Conservation (phyloP, 2,888 invertebrate species). For the Drosophila subsilvestris region DNA sequence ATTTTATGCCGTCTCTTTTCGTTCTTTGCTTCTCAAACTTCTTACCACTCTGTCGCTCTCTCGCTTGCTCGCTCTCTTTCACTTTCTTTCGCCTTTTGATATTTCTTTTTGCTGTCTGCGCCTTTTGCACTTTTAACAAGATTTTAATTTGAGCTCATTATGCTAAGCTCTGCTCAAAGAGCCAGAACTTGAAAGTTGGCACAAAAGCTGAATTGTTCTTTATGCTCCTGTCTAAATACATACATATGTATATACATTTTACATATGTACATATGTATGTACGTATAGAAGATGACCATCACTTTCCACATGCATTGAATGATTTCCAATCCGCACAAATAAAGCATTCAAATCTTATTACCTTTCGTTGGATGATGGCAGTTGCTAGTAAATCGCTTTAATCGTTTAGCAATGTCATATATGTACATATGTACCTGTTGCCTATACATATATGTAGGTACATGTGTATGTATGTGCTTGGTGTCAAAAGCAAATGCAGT, state of each 20-base stretch:
- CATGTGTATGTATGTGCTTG: background rate
- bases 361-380: no score
- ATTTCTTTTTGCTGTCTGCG: constrained; percentile 35
- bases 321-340: no score
- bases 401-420: no score
- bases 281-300: background rate
- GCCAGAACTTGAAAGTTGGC: constrained; percentile 31
- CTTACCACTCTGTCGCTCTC: background rate
- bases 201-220: constrained; percentile 1
- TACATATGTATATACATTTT: background rate
- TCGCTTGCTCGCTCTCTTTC: background rate
- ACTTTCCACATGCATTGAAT: no score
- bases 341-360: no score
- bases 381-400: no score
- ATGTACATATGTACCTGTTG: no score
- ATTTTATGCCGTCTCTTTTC: constrained; percentile 16
- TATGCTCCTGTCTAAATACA: background rate
- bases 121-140: constrained; percentile 67
- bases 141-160: constrained; percentile 74
- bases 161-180: constrained; percentile 61
- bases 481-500: background rate
- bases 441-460: no score
- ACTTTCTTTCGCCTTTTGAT: background rate
- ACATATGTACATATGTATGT: background rate
- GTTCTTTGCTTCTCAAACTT: background rate